phyloP scores from a whole-genome alignment of 2,888 invertebrate genomes.

The Drosophila limbata region DNA sequence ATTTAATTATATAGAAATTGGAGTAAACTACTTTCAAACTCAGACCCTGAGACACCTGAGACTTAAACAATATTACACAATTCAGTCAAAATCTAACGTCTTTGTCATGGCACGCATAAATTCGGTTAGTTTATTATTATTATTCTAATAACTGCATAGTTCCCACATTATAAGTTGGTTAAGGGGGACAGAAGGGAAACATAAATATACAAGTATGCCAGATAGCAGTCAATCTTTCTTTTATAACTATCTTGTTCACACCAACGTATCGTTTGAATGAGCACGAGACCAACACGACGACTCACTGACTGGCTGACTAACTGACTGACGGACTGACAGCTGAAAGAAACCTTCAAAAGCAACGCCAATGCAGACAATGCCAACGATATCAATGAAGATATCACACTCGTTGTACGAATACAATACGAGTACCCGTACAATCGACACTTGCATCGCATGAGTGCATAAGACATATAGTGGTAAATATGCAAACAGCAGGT shows the following conservation, averaged over 20 bases:
- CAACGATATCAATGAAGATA: slow-evolving; percentile 72
- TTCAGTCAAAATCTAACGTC: slow-evolving; percentile 41
- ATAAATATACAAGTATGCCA: slow-evolving; percentile 21
- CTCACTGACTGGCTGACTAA: slow-evolving; percentile 1
- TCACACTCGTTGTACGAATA: slow-evolving; percentile 44
- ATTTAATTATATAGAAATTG: background rate
- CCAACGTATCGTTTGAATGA: slow-evolving; percentile 57
- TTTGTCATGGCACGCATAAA: slow-evolving; percentile 70
- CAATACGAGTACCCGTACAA: slow-evolving; percentile 49
- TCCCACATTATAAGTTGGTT: slow-evolving; percentile 59
- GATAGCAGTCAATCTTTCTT: slow-evolving; percentile 40
- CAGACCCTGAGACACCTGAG: slow-evolving; percentile 23
- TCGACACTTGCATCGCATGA: slow-evolving; percentile 67
- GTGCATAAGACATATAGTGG: slow-evolving; percentile 54
- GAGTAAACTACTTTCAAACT: background rate
- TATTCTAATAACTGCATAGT: slow-evolving; percentile 71
- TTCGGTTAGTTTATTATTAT: slow-evolving; percentile 68
- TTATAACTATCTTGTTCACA: slow-evolving; percentile 63
- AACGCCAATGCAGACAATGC: slow-evolving; percentile 69
- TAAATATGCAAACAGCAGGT: slow-evolving; percentile 50
- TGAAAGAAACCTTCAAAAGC: slow-evolving; percentile 74
- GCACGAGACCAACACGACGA: slow-evolving; percentile 51
- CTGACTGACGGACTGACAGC: slow-evolving; percentile 13
- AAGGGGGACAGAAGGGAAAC: slow-evolving; percentile 12
- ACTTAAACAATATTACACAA: slow-evolving; percentile 48